A percentile compares a stretch with the other conserved stretches of the same genome.
Evolutionary conservation across 2,797 vertebrate species (phyloP).

Genomic region (Pseudopleuronectes americanus): DNA sequence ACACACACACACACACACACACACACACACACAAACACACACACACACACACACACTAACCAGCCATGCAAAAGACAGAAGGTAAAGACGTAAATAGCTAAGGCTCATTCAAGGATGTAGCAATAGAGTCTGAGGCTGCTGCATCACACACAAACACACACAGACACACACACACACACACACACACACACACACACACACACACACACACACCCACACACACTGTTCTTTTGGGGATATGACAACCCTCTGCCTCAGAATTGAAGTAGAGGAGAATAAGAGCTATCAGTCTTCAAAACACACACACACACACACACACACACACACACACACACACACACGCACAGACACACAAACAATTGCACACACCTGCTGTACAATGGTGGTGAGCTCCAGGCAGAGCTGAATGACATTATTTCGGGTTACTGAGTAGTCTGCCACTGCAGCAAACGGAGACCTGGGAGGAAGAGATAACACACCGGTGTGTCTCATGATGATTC

Average conservation of each 20-base stretch:
- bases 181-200: constrained; percentile 43
- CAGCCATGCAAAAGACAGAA: constrained; percentile 56
- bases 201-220: constrained; percentile 52
- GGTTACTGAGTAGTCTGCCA: constrained; percentile 95
- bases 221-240: constrained; percentile 46
- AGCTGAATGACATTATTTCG: constrained; percentile 97
- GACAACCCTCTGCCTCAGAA: constrained; percentile 47
- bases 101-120: constrained; percentile 50
- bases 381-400: constrained; percentile 95
- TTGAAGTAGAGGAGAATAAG: constrained; percentile 49
- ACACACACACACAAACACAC: constrained; percentile 32
- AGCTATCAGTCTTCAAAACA: constrained; percentile 57
- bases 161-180: constrained; percentile 53
- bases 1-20: background rate
- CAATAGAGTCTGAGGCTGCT: constrained; percentile 52
- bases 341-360: constrained; percentile 45
- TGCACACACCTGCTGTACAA: constrained; percentile 91
- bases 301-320: constrained; percentile 45
- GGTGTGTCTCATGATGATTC: constrained; percentile 41
- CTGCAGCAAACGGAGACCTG: constrained; percentile 95
- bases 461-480: constrained; percentile 66
- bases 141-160: constrained; percentile 54
- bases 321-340: constrained; percentile 15
- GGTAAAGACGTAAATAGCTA: constrained; percentile 53
- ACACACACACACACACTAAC: too few relatives aligned